Conservation (phyloP, 2,113 vertebrate genomes). For the Trochalopteron elliotii region DNA sequence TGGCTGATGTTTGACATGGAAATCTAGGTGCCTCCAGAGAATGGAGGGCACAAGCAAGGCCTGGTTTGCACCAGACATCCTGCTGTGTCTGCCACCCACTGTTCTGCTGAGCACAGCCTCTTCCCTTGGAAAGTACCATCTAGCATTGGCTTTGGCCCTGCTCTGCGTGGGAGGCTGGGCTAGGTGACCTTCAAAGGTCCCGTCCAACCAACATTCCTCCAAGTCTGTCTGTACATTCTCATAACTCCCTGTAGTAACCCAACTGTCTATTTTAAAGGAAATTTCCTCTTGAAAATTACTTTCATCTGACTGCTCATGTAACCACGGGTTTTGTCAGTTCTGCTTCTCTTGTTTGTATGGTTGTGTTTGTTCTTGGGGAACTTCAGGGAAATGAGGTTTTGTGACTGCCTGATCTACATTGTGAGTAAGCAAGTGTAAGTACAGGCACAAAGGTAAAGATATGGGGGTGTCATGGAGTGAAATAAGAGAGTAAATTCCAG, state of each 20-base stretch:
- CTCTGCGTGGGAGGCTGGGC: neutral
- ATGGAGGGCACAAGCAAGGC: neutral
- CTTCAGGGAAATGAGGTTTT: neutral
- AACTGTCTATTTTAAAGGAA: neutral
- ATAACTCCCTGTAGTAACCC: neutral
- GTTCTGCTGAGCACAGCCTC: neutral
- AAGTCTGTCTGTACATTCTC: neutral
- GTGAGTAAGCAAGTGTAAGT: neutral
- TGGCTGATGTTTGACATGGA: neutral
- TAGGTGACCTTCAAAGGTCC: neutral
- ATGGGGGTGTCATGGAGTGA: neutral
- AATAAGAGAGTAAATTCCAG: neutral
- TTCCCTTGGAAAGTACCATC: neutral
- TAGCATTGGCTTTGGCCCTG: neutral
- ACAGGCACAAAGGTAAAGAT: neutral
- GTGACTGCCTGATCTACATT: accelerated
- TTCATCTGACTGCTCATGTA: neutral
- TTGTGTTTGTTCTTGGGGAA: neutral
- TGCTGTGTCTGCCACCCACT: neutral
- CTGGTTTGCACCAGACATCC: neutral
- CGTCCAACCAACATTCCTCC: neutral
- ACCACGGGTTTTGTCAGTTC: neutral
- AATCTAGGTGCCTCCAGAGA: neutral
- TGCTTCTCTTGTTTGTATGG: neutral
- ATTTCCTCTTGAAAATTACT: neutral